Conservation (phyloP, 2,888 invertebrate species). For the Mythimna loreyi region DNA sequence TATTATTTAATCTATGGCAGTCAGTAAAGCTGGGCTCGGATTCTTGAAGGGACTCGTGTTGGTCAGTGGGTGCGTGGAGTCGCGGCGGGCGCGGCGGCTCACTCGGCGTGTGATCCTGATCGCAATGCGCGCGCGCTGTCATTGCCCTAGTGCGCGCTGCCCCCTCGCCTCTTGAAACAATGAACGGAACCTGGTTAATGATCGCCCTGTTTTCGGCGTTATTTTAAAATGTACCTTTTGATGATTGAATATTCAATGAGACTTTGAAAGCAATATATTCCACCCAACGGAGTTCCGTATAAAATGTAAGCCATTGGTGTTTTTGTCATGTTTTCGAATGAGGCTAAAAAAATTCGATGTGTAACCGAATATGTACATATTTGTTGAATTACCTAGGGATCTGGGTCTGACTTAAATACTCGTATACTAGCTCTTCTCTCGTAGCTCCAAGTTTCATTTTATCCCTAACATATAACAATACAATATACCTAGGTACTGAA, state of each 20-base stretch:
- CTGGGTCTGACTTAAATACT: background rate
- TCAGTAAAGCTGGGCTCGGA: slow-evolving; percentile 52
- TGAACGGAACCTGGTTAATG: slow-evolving; percentile 81
- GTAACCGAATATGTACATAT: background rate
- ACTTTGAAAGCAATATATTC: slow-evolving; percentile 36
- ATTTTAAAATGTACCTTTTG: slow-evolving; percentile 60
- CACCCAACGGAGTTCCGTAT: slow-evolving; percentile 16
- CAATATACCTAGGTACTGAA: background rate
- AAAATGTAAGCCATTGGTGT: slow-evolving; percentile 2
- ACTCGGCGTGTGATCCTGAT: slow-evolving; percentile 73
- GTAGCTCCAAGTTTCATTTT: too few species aligned
- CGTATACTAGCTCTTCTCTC: background rate
- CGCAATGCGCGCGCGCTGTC: slow-evolving; percentile 83
- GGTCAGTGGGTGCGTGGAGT: slow-evolving; percentile 31
- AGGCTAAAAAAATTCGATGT: background rate
- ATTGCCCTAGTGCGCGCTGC: slow-evolving; percentile 77
- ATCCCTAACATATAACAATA: too few species aligned
- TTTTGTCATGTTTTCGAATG: background rate
- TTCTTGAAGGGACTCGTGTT: slow-evolving; percentile 53
- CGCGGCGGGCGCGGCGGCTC: slow-evolving; percentile 68
- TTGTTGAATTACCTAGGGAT: background rate
- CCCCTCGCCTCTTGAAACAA: slow-evolving; percentile 82
- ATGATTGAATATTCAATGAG: slow-evolving; percentile 57
- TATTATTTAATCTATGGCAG: slow-evolving; percentile 77
- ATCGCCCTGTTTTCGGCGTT: slow-evolving; percentile 64